Base-by-base conservation (phyloP, 2,113 vertebrate genomes). In the Xyliphius kryptos region DNA sequence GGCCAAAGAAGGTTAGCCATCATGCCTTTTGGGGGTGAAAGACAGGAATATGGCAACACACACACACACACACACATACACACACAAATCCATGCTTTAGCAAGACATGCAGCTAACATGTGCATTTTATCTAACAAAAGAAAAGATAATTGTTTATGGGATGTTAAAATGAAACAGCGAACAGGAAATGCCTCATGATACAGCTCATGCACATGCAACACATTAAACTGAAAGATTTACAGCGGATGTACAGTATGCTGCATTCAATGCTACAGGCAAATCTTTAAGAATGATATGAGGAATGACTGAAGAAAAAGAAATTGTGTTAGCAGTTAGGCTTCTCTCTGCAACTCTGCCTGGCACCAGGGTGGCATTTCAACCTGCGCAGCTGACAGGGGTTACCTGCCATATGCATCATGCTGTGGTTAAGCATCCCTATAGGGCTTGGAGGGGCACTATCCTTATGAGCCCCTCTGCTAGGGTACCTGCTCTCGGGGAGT, bases 361-460 rank as follows among this genome's bases (percentile, higher is more conserved):
- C 68, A 56, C 74, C 74, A 66, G n/a, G n/a, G n/a, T n/a, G n/a
- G n/a, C n/a, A n/a, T n/a, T 66, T 73, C 74, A 75, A 77, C 80
- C 75, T 77, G 79, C 76, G 68, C 74, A 77, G 77, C 75, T 77
- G 69, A 77, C 82, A 89, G 83, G 85, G 84, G 85, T 92, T 97
- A 98, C 94, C 94, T 94, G 95, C 92, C 91, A 92, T 90, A 82
- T 91, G 91, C 80, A 87, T 89, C 93, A 97, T 93, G 91, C 94
- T 89, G 88, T 90, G 90, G 91, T 92, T 94, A 89, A 98, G 91
- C 91, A 94, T 93, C 83, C 93, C 93, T 93, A 98, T 93, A 85
- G 92, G 91, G 89, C 90, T 92, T 83, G 92, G 92, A 83, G 93
- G 91, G 93, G 93, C 80, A 97, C 94, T 86, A 97, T 91, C 85